These are phyloP conservation scores for Dynastes maya DNA, from an alignment of 2,888 invertebrate species.

Conservation along the genomic window DNA sequence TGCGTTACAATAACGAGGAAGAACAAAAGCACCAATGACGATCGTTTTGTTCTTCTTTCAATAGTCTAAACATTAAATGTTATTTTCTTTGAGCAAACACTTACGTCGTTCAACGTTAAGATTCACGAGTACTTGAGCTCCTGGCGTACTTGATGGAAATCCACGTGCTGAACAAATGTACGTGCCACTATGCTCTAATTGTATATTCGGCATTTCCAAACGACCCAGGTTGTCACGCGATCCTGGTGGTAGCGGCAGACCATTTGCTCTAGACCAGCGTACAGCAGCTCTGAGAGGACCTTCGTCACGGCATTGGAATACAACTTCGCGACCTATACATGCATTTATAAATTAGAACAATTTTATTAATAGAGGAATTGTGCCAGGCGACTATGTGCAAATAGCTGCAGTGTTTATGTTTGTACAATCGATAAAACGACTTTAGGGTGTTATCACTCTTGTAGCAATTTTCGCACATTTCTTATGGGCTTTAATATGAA, in stretches of 20 bases:
- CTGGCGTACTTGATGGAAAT: conserved; percentile 76
- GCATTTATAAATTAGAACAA: background rate
- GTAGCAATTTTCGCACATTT: conserved; percentile 4
- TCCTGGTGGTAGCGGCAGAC: conserved; percentile 82
- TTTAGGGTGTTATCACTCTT: conserved; percentile 4
- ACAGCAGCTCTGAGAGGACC: conserved; percentile 85
- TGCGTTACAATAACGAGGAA: no score
- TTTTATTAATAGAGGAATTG: background rate
- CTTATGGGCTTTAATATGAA: conserved; percentile 5
- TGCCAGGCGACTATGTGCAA: conserved; percentile 27
- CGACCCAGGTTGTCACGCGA: conserved; percentile 84
- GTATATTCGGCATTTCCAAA: conserved; percentile 88
- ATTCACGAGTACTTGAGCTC: conserved; percentile 79
- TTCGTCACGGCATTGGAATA: conserved; percentile 94
- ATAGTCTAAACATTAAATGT: no score
- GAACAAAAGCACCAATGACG: no score
- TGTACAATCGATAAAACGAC: conserved; percentile 29
- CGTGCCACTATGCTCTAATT: conserved; percentile 82
- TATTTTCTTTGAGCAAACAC: conserved; percentile 64
- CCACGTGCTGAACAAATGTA: conserved; percentile 89
- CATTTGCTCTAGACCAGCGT: conserved; percentile 82
- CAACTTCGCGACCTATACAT: conserved; percentile 87
- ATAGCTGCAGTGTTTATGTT: conserved; percentile 31
- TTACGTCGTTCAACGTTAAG: conserved; percentile 86
- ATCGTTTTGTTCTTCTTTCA: no score